Percentiles rank a stretch among this genome's conserved stretches.
Conservation (phyloP, 2,797 vertebrate genomes). For the Chiroxiphia lanceolata region DNA sequence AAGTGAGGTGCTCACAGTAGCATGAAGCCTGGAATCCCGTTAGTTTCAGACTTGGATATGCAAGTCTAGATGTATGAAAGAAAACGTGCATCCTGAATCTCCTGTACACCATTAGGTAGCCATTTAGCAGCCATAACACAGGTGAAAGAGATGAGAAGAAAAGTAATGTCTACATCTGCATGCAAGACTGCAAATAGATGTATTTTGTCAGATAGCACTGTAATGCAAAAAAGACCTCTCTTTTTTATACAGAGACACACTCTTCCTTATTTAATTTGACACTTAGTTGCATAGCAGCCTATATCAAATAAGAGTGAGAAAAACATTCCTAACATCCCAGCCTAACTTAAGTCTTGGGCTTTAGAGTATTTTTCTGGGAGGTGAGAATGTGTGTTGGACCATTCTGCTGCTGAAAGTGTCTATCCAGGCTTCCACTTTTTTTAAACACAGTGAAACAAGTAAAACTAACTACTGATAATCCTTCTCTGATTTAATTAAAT, state of each 20-base stretch:
- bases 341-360: background rate
- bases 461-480: background rate
- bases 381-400: background rate
- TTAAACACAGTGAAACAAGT: background rate
- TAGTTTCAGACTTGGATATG: background rate
- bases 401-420: background rate
- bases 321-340: background rate
- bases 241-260: background rate
- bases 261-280: background rate
- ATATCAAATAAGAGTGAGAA: background rate
- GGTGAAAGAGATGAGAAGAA: background rate
- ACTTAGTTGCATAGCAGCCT: background rate
- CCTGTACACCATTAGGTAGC: accelerated
- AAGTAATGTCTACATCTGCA: background rate
- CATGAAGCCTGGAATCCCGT: background rate
- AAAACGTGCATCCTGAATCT: background rate
- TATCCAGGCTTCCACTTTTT: background rate
- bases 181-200: background rate
- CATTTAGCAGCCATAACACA: background rate
- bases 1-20: background rate
- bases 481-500: background rate
- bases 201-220: background rate
- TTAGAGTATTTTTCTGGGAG: background rate
- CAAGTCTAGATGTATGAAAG: background rate
- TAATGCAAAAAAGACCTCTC: background rate